Percentiles rank a stretch among this genome's conserved stretches.
Evolutionary conservation across 2,113 vertebrate genomes (phyloP).

Genomic region (Bucco capensis): DNA sequence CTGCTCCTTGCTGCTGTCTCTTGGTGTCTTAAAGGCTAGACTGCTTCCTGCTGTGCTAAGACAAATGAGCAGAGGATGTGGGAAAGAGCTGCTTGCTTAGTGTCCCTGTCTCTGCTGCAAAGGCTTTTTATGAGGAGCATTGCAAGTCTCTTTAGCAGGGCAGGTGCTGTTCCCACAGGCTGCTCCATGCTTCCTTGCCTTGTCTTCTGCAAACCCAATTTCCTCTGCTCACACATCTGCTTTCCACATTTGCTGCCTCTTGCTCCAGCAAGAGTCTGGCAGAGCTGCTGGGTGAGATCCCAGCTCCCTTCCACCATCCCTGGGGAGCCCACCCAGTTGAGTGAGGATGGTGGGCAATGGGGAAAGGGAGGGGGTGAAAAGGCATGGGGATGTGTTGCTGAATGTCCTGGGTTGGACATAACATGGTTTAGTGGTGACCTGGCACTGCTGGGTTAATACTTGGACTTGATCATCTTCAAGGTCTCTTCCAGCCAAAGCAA

Average conservation of each 20-base stretch:
- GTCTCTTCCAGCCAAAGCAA: too few relatives aligned
- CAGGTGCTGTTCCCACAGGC: not conserved
- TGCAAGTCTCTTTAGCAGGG: rapidly evolving
- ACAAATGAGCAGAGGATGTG: not conserved
- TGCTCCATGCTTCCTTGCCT: not conserved
- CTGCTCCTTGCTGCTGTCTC: not conserved
- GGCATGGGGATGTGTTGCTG: too few relatives aligned
- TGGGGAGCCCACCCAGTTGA: not conserved
- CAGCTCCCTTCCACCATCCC: not conserved
- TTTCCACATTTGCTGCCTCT: slow-evolving; percentile 1
- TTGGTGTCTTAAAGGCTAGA: not conserved
- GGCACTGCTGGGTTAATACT: too few relatives aligned
- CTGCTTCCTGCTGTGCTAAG: not conserved
- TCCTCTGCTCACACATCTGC: not conserved
- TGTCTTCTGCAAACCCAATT: not conserved
- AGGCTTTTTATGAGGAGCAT: not conserved
- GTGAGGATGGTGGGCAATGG: rapidly evolving
- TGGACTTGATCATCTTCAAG: too few relatives aligned
- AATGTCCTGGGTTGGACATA: too few relatives aligned
- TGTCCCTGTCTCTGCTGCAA: not conserved
- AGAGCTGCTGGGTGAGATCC: not conserved
- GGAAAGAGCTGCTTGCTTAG: not conserved
- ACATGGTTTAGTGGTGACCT: too few relatives aligned
- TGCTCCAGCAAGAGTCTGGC: not conserved
- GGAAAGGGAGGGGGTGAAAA: too few relatives aligned